Evolutionary conservation across 1,140 invertebrate species (phyloP).

Genomic region (Aleiodes sp.): DNA sequence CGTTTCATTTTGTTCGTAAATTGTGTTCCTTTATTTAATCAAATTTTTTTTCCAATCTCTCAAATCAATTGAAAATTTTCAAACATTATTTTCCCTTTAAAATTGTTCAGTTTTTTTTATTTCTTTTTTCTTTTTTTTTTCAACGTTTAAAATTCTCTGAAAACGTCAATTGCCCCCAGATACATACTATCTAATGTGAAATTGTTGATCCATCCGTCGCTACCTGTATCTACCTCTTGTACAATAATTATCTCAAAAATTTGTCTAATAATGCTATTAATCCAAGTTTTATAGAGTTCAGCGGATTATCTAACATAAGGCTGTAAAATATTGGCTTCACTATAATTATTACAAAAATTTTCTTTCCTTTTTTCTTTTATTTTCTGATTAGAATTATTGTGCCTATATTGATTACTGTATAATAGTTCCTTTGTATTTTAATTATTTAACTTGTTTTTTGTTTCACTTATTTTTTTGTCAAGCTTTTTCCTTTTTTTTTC

Average conservation of each 20-base stretch:
- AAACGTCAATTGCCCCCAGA: constrained; percentile 69
- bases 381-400: constrained; percentile 60
- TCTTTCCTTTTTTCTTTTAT: too few relatives aligned
- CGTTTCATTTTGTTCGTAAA: neutral
- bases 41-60: neutral
- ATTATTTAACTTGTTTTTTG: constrained; percentile 33
- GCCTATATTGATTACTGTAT: constrained; percentile 54
- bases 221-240: constrained; percentile 60
- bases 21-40: neutral
- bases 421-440: constrained; percentile 39
- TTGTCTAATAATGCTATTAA: constrained; percentile 56
- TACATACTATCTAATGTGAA: constrained; percentile 69
- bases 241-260: constrained; percentile 58
- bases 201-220: constrained; percentile 60
- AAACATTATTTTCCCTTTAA: neutral
- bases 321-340: constrained; percentile 65
- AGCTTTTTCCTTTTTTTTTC: constrained; percentile 43
- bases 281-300: constrained; percentile 54
- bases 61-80: too few relatives aligned
- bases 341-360: constrained; percentile 57
- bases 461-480: constrained; percentile 29
- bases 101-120: constrained; percentile 9
- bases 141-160: constrained; percentile 61
- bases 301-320: constrained; percentile 63
- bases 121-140: neutral